Conservation (phyloP, 1,140 invertebrate genomes). For the Stenopsyche tienmushanensis region DNA sequence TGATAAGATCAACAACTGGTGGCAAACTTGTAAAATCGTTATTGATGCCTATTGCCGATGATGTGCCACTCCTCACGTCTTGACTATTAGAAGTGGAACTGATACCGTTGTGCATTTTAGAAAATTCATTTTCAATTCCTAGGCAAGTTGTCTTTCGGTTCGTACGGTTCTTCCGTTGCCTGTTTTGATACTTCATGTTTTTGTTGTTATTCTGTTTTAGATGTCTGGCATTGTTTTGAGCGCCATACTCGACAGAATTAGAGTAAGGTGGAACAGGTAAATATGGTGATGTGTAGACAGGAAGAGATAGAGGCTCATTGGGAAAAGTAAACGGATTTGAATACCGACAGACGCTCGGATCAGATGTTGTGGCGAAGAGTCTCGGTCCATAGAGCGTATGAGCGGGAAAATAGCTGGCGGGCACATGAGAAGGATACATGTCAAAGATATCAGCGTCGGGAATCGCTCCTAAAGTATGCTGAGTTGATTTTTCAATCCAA, state of each 20-base stretch:
- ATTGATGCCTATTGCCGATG: slow-evolving; percentile 21
- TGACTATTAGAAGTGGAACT: background rate
- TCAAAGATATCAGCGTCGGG: background rate
- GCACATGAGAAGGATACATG: background rate
- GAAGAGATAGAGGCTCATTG: slow-evolving; percentile 29
- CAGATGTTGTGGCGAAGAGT: slow-evolving; percentile 31
- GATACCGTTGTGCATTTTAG: slow-evolving; percentile 13
- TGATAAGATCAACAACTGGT: slow-evolving; percentile 15
- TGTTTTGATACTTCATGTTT: background rate
- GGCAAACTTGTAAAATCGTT: slow-evolving; percentile 36
- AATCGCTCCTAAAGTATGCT: slow-evolving; percentile 16
- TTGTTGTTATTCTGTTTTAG: background rate
- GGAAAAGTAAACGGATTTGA: slow-evolving; percentile 28
- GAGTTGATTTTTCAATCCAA: slow-evolving; percentile 32
- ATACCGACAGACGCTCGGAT: slow-evolving; percentile 34
- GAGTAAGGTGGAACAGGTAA: slow-evolving; percentile 15
- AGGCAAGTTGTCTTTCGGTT: slow-evolving; percentile 6
- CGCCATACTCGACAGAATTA: slow-evolving; percentile 12
- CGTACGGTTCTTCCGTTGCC: background rate
- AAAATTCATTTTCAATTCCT: slow-evolving; percentile 29
- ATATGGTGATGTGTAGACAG: slow-evolving; percentile 21
- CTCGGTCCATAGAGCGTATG: slow-evolving; percentile 19
- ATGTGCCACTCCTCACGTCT: slow-evolving; percentile 11
- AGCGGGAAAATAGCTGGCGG: slow-evolving; percentile 14
- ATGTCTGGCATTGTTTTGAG: too few relatives aligned